Percentiles rank a stretch among this genome's conserved stretches.
phyloP scores from a whole-genome alignment of 1,140 invertebrate species.

The Notospermus geniculatus region DNA sequence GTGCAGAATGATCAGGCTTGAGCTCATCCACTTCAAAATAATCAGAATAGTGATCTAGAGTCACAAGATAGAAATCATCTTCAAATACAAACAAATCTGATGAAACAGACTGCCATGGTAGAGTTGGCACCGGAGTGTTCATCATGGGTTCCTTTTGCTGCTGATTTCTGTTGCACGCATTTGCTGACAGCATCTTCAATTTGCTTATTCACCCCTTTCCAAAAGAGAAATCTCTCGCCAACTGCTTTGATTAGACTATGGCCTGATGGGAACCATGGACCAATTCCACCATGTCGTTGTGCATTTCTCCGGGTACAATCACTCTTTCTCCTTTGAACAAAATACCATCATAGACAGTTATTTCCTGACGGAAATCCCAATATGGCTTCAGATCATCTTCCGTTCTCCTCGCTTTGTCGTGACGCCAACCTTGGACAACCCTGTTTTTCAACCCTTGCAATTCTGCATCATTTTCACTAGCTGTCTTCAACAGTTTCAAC shows the following conservation, averaged over 20 bases:
- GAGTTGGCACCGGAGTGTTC: constrained; percentile 14
- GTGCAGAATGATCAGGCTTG: background rate
- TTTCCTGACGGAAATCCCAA: background rate
- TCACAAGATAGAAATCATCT: constrained; percentile 16
- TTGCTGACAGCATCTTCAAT: no score
- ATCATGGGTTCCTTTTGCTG: constrained; percentile 22
- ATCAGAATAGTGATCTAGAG: constrained; percentile 21
- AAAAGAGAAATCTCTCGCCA: no score
- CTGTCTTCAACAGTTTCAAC: background rate
- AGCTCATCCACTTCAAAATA: constrained; percentile 2
- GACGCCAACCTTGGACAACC: background rate
- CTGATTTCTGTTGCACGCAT: background rate
- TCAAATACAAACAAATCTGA: constrained; percentile 23
- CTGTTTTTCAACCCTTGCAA: background rate
- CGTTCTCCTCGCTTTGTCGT: background rate
- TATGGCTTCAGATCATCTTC: background rate
- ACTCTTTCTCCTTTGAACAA: constrained; percentile 2
- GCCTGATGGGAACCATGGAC: constrained; percentile 23
- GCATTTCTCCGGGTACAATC: background rate
- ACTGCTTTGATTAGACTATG: no score
- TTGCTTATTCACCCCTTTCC: no score
- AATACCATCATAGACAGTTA: background rate
- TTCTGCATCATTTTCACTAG: background rate
- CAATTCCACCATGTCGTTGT: background rate
- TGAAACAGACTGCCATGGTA: constrained; percentile 22